These are phyloP conservation scores for Antechinus stuartii DNA, from an alignment of 2,113 vertebrate species.

Conservation along the genomic window DNA sequence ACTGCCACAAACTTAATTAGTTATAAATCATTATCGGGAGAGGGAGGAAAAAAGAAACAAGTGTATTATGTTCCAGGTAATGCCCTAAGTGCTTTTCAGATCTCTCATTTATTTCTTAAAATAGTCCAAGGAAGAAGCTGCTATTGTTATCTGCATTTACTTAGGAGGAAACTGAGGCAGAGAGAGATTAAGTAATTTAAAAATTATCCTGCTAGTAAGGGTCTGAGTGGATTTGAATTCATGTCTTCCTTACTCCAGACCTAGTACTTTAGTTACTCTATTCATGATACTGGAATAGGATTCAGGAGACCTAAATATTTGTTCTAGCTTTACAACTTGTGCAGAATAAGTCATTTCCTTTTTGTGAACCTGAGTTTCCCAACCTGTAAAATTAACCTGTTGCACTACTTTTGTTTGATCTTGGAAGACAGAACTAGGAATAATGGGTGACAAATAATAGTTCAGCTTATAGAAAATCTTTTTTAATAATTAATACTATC, in stretches of 20 bases:
- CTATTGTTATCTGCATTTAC: too few species aligned
- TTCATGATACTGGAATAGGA: background rate
- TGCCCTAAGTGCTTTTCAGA: background rate
- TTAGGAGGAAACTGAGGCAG: background rate
- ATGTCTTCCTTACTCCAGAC: background rate
- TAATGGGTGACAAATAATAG: too few species aligned
- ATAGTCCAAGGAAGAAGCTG: background rate
- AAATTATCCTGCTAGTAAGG: background rate
- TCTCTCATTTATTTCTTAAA: background rate
- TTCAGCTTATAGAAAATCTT: too few species aligned
- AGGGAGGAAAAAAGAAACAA: background rate
- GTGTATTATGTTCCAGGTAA: background rate
- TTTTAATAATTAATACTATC: too few species aligned
- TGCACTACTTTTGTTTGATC: too few species aligned
- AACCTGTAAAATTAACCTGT: too few species aligned
- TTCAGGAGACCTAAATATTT: background rate
- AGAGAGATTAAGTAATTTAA: background rate
- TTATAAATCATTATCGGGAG: background rate
- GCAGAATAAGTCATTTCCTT: too few species aligned
- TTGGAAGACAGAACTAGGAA: too few species aligned
- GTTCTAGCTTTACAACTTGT: background rate
- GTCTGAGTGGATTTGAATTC: slow-evolving; percentile 1
- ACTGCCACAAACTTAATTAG: slow-evolving; percentile 12
- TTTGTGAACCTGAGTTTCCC: too few species aligned
- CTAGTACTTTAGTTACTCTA: background rate